Conservation (phyloP, 23 tunicate species). For the Trididemnum clinides region DNA sequence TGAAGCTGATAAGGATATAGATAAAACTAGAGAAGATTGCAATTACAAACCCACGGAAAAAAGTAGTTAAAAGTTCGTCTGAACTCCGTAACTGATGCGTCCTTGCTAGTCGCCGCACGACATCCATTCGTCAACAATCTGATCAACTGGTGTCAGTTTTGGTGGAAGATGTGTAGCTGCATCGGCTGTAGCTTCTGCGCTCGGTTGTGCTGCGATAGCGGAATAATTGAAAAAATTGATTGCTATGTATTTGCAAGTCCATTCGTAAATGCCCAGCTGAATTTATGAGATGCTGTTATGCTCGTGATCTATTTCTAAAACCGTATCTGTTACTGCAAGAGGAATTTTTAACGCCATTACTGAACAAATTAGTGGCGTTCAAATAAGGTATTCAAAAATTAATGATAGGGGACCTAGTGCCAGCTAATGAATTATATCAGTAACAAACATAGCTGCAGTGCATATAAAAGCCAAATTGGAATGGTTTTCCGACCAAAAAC, state of each 20-base stretch:
- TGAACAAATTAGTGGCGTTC: not conserved
- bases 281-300: not conserved
- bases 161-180: too few species aligned
- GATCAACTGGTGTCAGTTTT: too few species aligned
- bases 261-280: not conserved
- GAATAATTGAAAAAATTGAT: slow-evolving; percentile 10
- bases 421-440: not conserved
- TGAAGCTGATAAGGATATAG: too few species aligned
- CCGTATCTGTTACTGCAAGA: not conserved
- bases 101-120: too few species aligned
- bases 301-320: not conserved
- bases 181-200: too few species aligned
- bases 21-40: too few species aligned
- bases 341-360: not conserved
- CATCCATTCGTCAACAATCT: too few species aligned
- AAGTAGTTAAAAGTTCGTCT: too few species aligned
- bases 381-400: not conserved
- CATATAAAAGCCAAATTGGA: slow-evolving; percentile 4
- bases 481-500: slow-evolving; percentile 2
- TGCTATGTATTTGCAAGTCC: not conserved
- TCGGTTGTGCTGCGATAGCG: too few species aligned
- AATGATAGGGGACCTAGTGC: not conserved
- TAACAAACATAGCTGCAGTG: not conserved
- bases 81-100: too few species aligned
- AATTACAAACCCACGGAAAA: too few species aligned